Evolutionary conservation across 2,113 vertebrate species (phyloP).

Genomic region (Centropus unirufus): DNA sequence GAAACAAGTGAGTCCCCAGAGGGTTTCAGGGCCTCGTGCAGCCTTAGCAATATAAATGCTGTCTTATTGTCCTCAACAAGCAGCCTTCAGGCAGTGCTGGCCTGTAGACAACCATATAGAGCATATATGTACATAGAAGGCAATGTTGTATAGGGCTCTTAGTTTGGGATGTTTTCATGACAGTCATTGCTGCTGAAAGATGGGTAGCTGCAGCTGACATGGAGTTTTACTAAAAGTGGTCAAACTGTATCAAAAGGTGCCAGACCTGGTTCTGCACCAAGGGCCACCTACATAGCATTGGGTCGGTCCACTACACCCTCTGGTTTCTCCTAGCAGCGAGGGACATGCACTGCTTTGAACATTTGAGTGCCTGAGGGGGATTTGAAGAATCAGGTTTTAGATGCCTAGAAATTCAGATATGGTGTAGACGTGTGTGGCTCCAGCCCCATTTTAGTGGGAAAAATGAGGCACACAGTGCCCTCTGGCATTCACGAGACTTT

Average conservation of each 20-base stretch:
- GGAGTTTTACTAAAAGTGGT: neutral
- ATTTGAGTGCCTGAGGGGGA: neutral
- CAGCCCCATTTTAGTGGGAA: neutral
- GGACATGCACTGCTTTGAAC: neutral
- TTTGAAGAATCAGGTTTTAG: neutral
- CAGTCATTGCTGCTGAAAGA: neutral
- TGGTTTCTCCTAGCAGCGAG: neutral
- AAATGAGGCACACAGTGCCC: neutral
- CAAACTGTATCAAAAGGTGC: neutral
- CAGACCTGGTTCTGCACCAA: neutral
- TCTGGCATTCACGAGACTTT: neutral
- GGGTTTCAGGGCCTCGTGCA: neutral
- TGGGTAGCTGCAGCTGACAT: neutral
- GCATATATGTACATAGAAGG: neutral
- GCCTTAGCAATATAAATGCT: neutral
- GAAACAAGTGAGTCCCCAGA: conserved; percentile 86
- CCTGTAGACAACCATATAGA: neutral
- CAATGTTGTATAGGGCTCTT: neutral
- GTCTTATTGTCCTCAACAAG: rapidly evolving
- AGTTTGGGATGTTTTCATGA: neutral
- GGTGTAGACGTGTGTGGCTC: neutral
- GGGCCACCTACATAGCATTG: rapidly evolving
- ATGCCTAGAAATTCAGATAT: neutral
- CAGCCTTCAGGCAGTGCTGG: neutral
- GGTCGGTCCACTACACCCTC: neutral